Percentiles rank a stretch among this genome's conserved stretches.
These are phyloP conservation scores for Chrysoperla carnea DNA, from an alignment of 1,140 invertebrate genomes.

Conservation along the genomic window DNA sequence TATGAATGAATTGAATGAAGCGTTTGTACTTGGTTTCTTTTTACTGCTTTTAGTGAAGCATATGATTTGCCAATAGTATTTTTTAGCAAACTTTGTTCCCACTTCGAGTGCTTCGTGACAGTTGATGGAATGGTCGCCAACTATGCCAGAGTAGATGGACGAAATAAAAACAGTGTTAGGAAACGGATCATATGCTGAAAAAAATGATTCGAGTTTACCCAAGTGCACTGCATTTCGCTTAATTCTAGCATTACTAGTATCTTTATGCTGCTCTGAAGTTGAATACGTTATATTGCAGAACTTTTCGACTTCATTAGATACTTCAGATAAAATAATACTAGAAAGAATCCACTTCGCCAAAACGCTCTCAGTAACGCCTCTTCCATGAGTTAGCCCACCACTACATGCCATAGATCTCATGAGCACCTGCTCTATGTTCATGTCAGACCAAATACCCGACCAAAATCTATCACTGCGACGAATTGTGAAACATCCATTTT, in stretches of 20 bases:
- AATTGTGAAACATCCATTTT: constrained; percentile 5
- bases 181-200: constrained; percentile 10
- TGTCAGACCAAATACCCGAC: constrained; percentile 21
- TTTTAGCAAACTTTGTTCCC: constrained; percentile 5
- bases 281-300: constrained; percentile 7
- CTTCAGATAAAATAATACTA: neutral
- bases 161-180: constrained; percentile 4
- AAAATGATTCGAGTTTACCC: constrained; percentile 10
- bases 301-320: constrained; percentile 9
- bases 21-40: constrained; percentile 4
- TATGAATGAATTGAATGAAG: neutral
- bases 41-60: constrained; percentile 5
- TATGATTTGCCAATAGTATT: constrained; percentile 2
- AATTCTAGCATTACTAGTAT: constrained; percentile 9
- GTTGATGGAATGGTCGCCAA: constrained; percentile 8
- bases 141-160: constrained; percentile 7
- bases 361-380: constrained; percentile 8
- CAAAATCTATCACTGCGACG: constrained; percentile 17
- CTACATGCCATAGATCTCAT: constrained; percentile 12
- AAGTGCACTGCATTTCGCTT: constrained; percentile 11
- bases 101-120: constrained; percentile 12
- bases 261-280: constrained; percentile 14
- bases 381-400: constrained; percentile 12
- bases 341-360: neutral
- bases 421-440: constrained; percentile 18